Conservation (phyloP, 2,888 invertebrate species). For the Philereme transversata region DNA sequence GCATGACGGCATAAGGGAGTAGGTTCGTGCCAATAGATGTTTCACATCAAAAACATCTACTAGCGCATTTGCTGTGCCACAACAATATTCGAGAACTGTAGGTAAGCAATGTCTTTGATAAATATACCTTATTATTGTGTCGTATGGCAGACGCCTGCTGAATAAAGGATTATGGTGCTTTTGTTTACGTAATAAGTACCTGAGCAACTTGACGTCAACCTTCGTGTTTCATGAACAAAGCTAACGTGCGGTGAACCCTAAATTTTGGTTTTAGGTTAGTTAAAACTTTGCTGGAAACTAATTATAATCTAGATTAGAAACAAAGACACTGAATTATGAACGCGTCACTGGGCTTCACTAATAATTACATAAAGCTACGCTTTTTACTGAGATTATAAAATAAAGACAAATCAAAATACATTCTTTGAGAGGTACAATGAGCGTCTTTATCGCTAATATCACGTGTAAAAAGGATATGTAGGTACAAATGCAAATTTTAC, state of each 20-base stretch:
- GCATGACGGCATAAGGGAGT: too few relatives aligned
- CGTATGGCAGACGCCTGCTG: slow-evolving; percentile 43
- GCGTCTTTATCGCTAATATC: too few relatives aligned
- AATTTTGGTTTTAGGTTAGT: slow-evolving; percentile 15
- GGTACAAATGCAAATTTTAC: too few relatives aligned
- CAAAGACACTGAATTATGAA: too few relatives aligned
- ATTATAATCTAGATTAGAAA: slow-evolving; percentile 13
- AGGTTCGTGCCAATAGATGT: too few relatives aligned
- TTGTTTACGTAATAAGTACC: slow-evolving; percentile 43
- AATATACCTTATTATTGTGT: slow-evolving; percentile 70
- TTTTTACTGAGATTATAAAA: too few relatives aligned
- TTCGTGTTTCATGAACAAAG: slow-evolving; percentile 22
- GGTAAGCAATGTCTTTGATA: slow-evolving; percentile 68
- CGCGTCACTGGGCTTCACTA: too few relatives aligned
- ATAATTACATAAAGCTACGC: too few relatives aligned
- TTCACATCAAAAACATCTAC: too few relatives aligned
- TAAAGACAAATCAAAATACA: too few relatives aligned
- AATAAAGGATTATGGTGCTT: slow-evolving; percentile 49
- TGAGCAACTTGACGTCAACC: slow-evolving; percentile 26
- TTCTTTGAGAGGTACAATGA: too few relatives aligned
- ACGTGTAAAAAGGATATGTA: too few relatives aligned
- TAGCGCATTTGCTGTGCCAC: background rate
- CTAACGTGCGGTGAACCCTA: slow-evolving; percentile 18
- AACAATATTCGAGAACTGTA: slow-evolving; percentile 22
- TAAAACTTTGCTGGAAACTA: slow-evolving; percentile 14